Evolutionary conservation across 1,140 invertebrate species (phyloP).

Genomic region (Linepithema humile): DNA sequence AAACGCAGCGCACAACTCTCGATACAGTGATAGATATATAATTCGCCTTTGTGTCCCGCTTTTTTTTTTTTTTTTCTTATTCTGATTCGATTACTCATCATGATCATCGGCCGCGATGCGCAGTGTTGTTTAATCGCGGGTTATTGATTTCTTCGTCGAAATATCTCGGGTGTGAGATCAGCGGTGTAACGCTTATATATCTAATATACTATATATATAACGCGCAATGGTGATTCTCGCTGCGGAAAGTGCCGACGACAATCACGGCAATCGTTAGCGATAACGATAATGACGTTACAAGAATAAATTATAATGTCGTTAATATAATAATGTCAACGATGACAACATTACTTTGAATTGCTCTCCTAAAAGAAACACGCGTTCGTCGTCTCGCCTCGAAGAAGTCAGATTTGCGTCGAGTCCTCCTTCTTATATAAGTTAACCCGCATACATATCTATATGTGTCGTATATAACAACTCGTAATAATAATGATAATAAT

Average conservation of each 20-base stretch:
- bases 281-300: slow-evolving; percentile 77
- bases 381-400: background rate
- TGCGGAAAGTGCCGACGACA: slow-evolving; percentile 53
- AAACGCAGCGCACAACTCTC: slow-evolving; percentile 81
- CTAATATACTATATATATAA: no score
- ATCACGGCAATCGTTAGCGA: slow-evolving; percentile 71
- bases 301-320: slow-evolving; percentile 72
- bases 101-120: slow-evolving; percentile 75
- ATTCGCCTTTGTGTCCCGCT: slow-evolving; percentile 66
- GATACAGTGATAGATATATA: slow-evolving; percentile 81
- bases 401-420: background rate
- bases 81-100: slow-evolving; percentile 71
- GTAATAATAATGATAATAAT: slow-evolving; percentile 22
- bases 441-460: slow-evolving; percentile 21
- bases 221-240: background rate
- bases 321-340: slow-evolving; percentile 59
- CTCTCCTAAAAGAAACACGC: slow-evolving; percentile 26
- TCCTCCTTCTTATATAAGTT: background rate
- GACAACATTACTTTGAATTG: slow-evolving; percentile 48
- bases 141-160: background rate
- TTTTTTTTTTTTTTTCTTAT: slow-evolving; percentile 66
- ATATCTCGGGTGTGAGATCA: background rate
- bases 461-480: slow-evolving; percentile 59
- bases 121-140: slow-evolving; percentile 6
- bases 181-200: background rate